phyloP scores from a whole-genome alignment of 2,113 vertebrate genomes.

The Sigmodon hispidus region DNA sequence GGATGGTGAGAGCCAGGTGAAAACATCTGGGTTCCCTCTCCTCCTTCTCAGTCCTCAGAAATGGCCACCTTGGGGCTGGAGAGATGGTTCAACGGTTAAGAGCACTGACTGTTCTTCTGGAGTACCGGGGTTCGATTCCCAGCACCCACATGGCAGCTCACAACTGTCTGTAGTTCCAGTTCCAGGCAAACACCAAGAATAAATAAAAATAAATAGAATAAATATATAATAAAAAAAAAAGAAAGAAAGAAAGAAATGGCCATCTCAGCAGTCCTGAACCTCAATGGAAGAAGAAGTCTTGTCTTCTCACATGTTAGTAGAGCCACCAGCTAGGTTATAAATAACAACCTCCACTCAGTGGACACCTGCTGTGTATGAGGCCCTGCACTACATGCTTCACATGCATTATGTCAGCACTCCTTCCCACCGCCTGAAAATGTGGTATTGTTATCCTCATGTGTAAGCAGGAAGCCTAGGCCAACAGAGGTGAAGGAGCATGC shows the following conservation, averaged over 20 bases:
- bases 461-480: slow-evolving; percentile 34
- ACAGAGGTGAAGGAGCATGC: slow-evolving; percentile 26
- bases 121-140: too few species aligned
- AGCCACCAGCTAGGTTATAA: slow-evolving; percentile 60
- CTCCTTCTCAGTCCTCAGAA: neutral
- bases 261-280: slow-evolving; percentile 1
- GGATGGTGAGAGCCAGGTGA: neutral
- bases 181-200: too few species aligned
- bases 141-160: too few species aligned
- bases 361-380: slow-evolving; percentile 66
- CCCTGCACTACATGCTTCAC: slow-evolving; percentile 28
- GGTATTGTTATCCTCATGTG: neutral
- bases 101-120: too few species aligned
- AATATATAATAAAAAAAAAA: too few species aligned
- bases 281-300: neutral
- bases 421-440: slow-evolving; percentile 18
- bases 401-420: slow-evolving; percentile 15
- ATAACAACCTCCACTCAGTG: slow-evolving; percentile 64
- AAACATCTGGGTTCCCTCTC: neutral
- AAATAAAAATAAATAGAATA: too few species aligned
- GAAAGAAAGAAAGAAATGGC: too few species aligned
- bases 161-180: too few species aligned
- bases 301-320: slow-evolving; percentile 17
- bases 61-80: too few species aligned
- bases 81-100: too few species aligned